Base-by-base conservation (phyloP, 2,888 invertebrate genomes). In the Pristionchus japonicus region DNA sequence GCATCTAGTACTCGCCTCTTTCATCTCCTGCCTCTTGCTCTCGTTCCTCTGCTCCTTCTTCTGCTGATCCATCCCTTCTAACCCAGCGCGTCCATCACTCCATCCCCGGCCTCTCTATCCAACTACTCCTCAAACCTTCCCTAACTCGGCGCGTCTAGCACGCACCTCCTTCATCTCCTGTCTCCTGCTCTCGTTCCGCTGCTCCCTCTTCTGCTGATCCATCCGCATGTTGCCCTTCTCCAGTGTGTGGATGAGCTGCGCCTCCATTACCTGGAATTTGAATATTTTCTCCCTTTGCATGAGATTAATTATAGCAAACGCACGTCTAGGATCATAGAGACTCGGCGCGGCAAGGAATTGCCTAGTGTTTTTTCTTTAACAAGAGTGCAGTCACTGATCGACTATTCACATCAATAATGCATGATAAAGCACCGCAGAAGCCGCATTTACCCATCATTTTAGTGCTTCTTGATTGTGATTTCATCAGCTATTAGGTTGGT, bases 221-320 rank as follows among this genome's bases (percentile, higher is more conserved):
- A 97, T 97, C 0, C 97, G 96, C 93, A 98, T 97, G 95, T 98
- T 98, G 95, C 98, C 97, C 0, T 98, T 98, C 94, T 98, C 98
- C 70, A 99, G 95, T 92, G 97, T 97, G 95, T 98, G 99, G 89
- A 99, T 99, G 95, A 99, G 99, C 23, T 98, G 98, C 88, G 99
- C 98, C 95, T 99, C 99, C 90, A 97, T 97, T 7, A 98, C 96
- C 95, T 95, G 90, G 52, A 94, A 89, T 17, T 43, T 11, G 11
- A 43, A 43, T 11, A 43, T 43, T 20, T 40, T 70, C 70, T 20
- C 70, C 31, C 3, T 27, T 7, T 70, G 4, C 6, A 31, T 13
- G 7, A 6, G 43, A 43, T 27, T n/a, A 27, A 27, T 4, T 64
- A 64, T 27, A 70, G 23, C 23, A 3, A 64, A 23, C 4, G 7